phyloP scores from a whole-genome alignment of 2,888 invertebrate genomes.

The Nomada fucata region DNA sequence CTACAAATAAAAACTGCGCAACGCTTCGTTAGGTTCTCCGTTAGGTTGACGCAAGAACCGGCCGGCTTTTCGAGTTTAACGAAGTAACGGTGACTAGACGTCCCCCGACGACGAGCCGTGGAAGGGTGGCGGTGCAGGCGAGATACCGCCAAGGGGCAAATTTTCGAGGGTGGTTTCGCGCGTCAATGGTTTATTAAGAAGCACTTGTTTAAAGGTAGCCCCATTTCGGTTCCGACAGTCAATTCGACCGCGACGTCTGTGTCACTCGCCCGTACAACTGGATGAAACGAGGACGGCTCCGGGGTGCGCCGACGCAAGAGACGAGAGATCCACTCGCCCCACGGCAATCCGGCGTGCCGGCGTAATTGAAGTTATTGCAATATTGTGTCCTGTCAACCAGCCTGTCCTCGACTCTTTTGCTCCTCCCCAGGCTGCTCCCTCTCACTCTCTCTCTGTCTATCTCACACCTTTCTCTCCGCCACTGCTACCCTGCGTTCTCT shows the following conservation, averaged over 20 bases:
- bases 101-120: constrained; percentile 54
- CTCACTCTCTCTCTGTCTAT: constrained; percentile 20
- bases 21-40: constrained; percentile 59
- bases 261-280: constrained; percentile 79
- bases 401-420: constrained; percentile 61
- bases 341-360: constrained; percentile 78
- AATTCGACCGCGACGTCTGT: constrained; percentile 78
- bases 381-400: constrained; percentile 83
- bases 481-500: constrained; percentile 15
- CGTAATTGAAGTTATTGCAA: constrained; percentile 84
- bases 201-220: constrained; percentile 84
- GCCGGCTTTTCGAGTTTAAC: constrained; percentile 74
- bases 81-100: constrained; percentile 72
- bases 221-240: constrained; percentile 79
- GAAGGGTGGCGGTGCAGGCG: constrained; percentile 50
- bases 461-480: constrained; percentile 6
- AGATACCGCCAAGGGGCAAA: constrained; percentile 75
- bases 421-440: constrained; percentile 6
- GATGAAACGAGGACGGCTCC: constrained; percentile 49
- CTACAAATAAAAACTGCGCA: constrained; percentile 48
- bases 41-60: constrained; percentile 34
- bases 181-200: constrained; percentile 84
- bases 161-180: constrained; percentile 83
- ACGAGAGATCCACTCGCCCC: constrained; percentile 68
- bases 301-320: constrained; percentile 42